Evolutionary conservation across 2,888 invertebrate genomes (phyloP), one percentile per base, ranked within the genome.

Genomic region (Ischnus inquisitorius): DNA sequence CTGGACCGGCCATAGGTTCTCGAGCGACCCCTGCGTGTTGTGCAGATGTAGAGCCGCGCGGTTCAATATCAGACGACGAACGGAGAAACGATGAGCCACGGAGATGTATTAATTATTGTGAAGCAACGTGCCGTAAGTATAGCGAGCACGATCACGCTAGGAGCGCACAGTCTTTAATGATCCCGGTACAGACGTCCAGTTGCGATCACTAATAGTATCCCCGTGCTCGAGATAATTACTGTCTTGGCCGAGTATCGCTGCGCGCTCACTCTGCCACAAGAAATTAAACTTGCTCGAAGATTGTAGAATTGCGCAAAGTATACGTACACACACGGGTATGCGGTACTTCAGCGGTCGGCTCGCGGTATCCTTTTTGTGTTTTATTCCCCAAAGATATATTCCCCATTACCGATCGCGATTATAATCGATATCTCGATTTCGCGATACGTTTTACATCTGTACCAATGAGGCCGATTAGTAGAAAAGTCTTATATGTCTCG

Each of bases 211-310:
- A 90, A 90, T 90, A 90, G 90, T 88, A 90, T 86, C 88, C 86
- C 90, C 89, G 89, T 87, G 89, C 88, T 87, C 85, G 87, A 88
- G 88, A 90, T 90, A 90, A 90, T 90, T 90, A 88, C 89, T 87
- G 87, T 88, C 86, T 87, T 89, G 87, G 88, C 87, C 79, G 69
- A 64, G 80, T n/a, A n/a, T 16, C 39, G 62, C 25, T 28, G 60
- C n/a, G 22, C 57, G 57, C 34, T 62, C 14, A n/a, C 6, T 28
- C 39, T 34, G 62, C 62, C 62, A 16, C 16, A 68, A 83, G 85
- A 82, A 88, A 87, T 88, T 88, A 83, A 87, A 88, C 87, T 88
- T 83, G 87, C 85, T 82, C 79, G n/a, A 34, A 34, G 34, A 34
- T 6, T 34, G 34, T 4, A 34, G 8, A 34, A 34, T 34, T 34